A percentile compares a stretch with the other conserved stretches of the same genome.
phyloP scores from a whole-genome alignment of 1,140 invertebrate species.

The Aphidius ervi region DNA sequence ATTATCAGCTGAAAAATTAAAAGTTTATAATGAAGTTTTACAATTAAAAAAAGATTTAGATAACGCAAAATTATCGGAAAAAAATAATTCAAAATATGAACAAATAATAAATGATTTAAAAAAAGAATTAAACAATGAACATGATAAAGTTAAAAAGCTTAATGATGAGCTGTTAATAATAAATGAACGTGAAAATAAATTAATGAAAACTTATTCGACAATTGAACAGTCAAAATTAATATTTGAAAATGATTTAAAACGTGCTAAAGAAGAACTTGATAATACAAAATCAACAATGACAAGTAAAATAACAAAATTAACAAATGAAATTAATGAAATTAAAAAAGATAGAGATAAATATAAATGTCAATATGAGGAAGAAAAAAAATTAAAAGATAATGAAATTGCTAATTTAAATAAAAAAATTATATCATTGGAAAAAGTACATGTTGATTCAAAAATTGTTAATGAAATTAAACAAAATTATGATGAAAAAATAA shows the following conservation, averaged over 20 bases:
- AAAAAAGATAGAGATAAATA: constrained; percentile 64
- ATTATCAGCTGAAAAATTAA: constrained; percentile 47
- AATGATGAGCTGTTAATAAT: constrained; percentile 45
- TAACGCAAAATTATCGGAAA: constrained; percentile 39
- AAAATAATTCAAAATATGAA: constrained; percentile 43
- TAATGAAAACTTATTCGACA: constrained; percentile 40
- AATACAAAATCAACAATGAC: constrained; percentile 38
- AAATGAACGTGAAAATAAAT: constrained; percentile 41
- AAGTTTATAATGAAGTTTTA: constrained; percentile 46
- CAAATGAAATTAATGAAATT: constrained; percentile 50
- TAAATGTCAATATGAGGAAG: constrained; percentile 33
- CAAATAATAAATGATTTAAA: constrained; percentile 38
- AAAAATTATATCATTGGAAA: constrained; percentile 61
- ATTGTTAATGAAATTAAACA: constrained; percentile 64
- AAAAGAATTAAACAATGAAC: constrained; percentile 46
- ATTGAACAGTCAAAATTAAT: constrained; percentile 43
- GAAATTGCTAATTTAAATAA: constrained; percentile 64
- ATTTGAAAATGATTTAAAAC: constrained; percentile 44
- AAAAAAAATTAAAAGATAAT: constrained; percentile 52
- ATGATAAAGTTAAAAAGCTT: constrained; percentile 44
- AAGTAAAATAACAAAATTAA: constrained; percentile 50
- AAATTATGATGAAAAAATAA: constrained; percentile 63
- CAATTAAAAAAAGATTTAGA: constrained; percentile 49
- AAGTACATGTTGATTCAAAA: constrained; percentile 59
- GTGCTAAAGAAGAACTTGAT: constrained; percentile 46